Evolutionary conservation across 2,888 invertebrate genomes (phyloP), one percentile per base, ranked within the genome.

Genomic region (Dicycla oo): DNA sequence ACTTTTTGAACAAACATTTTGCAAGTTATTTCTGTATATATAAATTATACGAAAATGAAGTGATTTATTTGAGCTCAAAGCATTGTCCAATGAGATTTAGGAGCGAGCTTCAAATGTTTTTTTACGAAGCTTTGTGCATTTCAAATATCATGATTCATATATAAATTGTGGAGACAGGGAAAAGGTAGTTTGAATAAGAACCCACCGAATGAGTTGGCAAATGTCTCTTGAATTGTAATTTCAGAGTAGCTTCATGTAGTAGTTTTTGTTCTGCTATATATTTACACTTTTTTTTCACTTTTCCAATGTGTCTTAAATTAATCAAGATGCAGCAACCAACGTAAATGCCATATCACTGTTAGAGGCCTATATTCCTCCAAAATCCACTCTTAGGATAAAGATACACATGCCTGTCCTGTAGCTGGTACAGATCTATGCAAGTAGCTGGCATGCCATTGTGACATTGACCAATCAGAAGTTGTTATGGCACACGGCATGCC

Each of bases 1-100:
- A 68, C 38, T 45, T 56, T 60, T 56, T 61, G n/a, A 67, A 34
- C 60, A 79, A 85, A 83, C 67, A 78, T 73, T 81, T 63, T 40
- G 66, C 30, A 75, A 76, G 38, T 65, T 56, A 56, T 73, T 70
- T 56, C 10, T 38, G 1, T 34, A 34, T 20, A 43, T 40, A 74
- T 69, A 83, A 77, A 65, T 73, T 75, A 60, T 54, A 10, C 15
- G 3, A 67, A 43, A 10, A 15, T 56, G 23, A 57, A 72, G 62
- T 69, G 73, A 75, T 79, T 74, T 85, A 75, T 84, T 74, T 78
- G 15, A 26, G 53, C 18, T 40, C 18, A 1, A 53, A 34, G 13
- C 11, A 40, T n/a, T 23, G 23, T 13, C 43, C 56, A 34, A 13
- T 20, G 13, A 69, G 23, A 73, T 57, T 67, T 73, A 26, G 45